Percentiles rank a stretch among this genome's conserved stretches.
phyloP scores from a whole-genome alignment of 2,113 vertebrate genomes.

The Micronisus gabar region DNA sequence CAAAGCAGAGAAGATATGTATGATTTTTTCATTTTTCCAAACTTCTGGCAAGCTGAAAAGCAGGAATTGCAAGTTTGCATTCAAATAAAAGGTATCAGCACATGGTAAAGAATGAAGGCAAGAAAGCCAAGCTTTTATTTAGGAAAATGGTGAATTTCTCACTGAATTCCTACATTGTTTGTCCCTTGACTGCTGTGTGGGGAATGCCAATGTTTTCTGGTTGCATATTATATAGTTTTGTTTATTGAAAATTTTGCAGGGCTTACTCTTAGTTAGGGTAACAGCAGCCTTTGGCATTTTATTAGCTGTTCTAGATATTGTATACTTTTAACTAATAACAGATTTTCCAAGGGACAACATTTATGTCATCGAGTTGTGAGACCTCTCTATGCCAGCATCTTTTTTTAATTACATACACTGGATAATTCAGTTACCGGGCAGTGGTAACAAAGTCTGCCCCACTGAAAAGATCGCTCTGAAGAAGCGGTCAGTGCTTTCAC shows the following conservation, averaged over 20 bases:
- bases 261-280: not conserved
- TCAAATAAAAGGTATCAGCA: not conserved
- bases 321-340: not conserved
- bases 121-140: not conserved
- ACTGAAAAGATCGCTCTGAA: not conserved
- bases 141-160: not conserved
- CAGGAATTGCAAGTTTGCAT: not conserved
- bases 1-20: not conserved
- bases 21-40: not conserved
- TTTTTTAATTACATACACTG: not conserved
- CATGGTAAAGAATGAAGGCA: not conserved
- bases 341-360: not conserved
- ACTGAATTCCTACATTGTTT: not conserved
- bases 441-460: not conserved
- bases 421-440: not conserved
- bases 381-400: not conserved
- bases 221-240: not conserved
- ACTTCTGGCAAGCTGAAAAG: not conserved
- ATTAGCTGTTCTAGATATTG: not conserved
- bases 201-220: not conserved
- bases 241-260: not conserved
- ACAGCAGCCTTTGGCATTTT: not conserved
- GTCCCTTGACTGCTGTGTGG: not conserved
- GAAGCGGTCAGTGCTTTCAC: not conserved
- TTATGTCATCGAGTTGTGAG: not conserved